Evolutionary conservation across 2,113 vertebrate genomes (phyloP).

Genomic region (Platanista minor): DNA sequence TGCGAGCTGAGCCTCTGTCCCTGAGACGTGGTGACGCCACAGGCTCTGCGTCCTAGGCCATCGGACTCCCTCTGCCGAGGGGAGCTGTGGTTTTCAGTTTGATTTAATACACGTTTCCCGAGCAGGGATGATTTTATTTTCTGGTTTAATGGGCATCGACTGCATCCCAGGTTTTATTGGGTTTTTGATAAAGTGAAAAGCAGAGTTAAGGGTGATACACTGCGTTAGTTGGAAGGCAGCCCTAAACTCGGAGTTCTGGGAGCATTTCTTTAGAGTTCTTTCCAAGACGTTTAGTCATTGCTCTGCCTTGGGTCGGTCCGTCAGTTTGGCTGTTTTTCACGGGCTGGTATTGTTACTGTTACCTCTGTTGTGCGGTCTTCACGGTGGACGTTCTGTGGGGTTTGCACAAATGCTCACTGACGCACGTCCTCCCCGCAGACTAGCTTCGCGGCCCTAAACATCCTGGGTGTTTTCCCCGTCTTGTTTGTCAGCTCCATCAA

Average conservation of each 20-base stretch:
- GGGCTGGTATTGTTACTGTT: neutral
- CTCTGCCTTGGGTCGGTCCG: accelerated
- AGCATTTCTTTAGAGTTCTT: neutral
- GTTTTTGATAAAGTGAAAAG: neutral
- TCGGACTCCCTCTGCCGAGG: neutral
- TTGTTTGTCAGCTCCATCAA: too few species aligned
- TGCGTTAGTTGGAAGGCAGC: accelerated
- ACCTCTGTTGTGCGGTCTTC: too few species aligned
- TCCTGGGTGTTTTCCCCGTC: too few species aligned
- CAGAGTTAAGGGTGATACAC: too few species aligned
- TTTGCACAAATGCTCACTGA: neutral
- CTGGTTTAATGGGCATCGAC: accelerated
- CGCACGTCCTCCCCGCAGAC: accelerated
- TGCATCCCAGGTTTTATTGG: neutral
- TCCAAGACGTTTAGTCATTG: accelerated
- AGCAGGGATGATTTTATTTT: neutral
- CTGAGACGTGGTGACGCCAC: neutral
- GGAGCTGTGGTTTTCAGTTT: accelerated
- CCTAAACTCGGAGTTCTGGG: accelerated
- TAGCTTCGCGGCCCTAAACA: accelerated
- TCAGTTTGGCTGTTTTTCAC: neutral
- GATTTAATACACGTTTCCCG: accelerated
- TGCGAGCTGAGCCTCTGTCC: neutral
- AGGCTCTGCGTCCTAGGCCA: neutral
- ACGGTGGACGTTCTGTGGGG: too few species aligned